Evolutionary conservation across 2,797 vertebrate genomes (phyloP).

Genomic region (Pipistrellus pipistrellus): DNA sequence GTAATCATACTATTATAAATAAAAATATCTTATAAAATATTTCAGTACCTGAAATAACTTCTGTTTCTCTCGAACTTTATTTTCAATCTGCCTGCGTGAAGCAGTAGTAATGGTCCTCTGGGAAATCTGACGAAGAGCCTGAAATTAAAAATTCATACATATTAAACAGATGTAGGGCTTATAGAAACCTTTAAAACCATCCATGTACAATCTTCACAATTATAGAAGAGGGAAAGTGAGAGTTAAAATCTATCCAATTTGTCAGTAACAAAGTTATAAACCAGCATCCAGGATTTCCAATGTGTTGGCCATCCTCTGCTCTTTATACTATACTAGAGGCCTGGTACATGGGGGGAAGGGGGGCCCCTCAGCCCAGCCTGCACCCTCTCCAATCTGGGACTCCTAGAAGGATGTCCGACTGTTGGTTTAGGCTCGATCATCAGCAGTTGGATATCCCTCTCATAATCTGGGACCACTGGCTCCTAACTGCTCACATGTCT

Average conservation of each 20-base stretch:
- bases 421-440: no score
- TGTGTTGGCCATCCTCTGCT: neutral
- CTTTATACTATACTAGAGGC: neutral
- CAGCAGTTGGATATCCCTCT: no score
- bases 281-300: slow-evolving; percentile 26
- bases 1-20: slow-evolving; percentile 17
- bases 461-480: no score
- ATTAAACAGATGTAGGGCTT: neutral
- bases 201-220: neutral
- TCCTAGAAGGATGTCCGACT: no score
- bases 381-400: no score
- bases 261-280: neutral
- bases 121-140: slow-evolving; percentile 92
- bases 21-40: slow-evolving; percentile 36
- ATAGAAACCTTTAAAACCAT: slow-evolving; percentile 31
- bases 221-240: neutral
- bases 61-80: slow-evolving; percentile 93
- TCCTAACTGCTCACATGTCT: no score
- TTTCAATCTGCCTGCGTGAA: slow-evolving; percentile 90
- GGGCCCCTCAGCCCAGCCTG: no score
- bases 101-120: slow-evolving; percentile 91
- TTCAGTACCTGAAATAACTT: slow-evolving; percentile 94
- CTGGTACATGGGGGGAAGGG: no score
- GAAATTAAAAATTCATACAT: slow-evolving; percentile 65
- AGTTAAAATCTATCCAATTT: neutral